phyloP scores from a whole-genome alignment of 2,888 invertebrate genomes.

The Mythimna vitellina region DNA sequence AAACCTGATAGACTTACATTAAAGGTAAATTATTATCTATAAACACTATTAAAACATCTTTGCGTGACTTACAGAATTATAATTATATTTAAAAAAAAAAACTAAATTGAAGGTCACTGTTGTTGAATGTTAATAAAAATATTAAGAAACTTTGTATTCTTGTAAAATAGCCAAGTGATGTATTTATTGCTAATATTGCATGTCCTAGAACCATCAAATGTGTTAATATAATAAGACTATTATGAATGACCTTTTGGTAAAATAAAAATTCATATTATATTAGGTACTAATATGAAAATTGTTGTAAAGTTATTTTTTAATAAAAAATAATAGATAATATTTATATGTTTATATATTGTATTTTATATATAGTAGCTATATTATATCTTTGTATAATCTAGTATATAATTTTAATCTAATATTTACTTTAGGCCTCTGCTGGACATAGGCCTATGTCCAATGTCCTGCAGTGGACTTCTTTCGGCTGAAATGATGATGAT shows the following conservation, averaged over 20 bases:
- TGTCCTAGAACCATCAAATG: slow-evolving; percentile 22
- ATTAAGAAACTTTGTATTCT: slow-evolving; percentile 25
- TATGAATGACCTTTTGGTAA: not conserved
- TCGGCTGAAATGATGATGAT: too few relatives aligned
- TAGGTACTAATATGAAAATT: slow-evolving; percentile 6
- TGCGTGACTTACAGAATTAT: slow-evolving; percentile 29
- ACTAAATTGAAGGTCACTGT: slow-evolving; percentile 34
- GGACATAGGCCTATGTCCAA: too few relatives aligned
- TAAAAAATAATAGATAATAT: too few relatives aligned
- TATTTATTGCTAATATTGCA: slow-evolving; percentile 42
- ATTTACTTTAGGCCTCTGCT: too few relatives aligned
- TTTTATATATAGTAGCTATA: too few relatives aligned
- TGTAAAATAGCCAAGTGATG: slow-evolving; percentile 2
- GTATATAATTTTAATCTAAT: too few relatives aligned
- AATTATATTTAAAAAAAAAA: slow-evolving; percentile 17
- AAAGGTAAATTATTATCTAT: slow-evolving; percentile 23
- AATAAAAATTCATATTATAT: not conserved
- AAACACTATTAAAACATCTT: slow-evolving; percentile 17
- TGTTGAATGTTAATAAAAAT: slow-evolving; percentile 45
- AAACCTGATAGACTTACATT: slow-evolving; percentile 13
- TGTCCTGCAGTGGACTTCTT: too few relatives aligned
- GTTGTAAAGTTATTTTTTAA: not conserved
- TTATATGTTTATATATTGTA: too few relatives aligned
- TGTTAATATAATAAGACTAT: slow-evolving; percentile 3
- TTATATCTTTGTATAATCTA: too few relatives aligned